Percentiles rank a stretch among this genome's conserved stretches.
Conservation (phyloP, 2,113 vertebrate species). For the Amphiprion percula region DNA sequence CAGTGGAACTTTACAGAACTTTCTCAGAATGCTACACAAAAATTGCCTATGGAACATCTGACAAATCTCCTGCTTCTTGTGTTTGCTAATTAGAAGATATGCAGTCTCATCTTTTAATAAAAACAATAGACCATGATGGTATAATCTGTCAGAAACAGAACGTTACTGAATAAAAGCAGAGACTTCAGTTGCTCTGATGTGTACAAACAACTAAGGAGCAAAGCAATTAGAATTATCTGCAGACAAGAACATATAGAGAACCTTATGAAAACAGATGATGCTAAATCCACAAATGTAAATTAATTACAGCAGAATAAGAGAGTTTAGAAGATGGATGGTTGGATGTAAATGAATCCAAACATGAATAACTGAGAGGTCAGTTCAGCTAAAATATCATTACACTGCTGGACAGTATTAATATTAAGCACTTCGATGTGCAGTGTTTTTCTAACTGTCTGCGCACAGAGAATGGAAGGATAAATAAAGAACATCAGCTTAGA, state of each 20-base stretch:
- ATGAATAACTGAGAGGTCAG: background rate
- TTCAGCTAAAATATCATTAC: background rate
- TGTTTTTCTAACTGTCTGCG: background rate
- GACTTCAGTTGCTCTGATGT: background rate
- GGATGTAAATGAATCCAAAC: background rate
- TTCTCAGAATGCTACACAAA: background rate
- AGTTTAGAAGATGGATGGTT: conserved; percentile 22
- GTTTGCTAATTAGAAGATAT: conserved; percentile 31
- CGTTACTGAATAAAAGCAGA: background rate
- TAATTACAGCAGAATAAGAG: background rate
- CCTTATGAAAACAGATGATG: conserved; percentile 14
- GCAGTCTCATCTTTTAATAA: conserved; percentile 6
- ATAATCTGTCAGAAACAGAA: background rate
- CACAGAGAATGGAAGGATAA: too few species aligned
- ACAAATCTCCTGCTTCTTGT: conserved; percentile 21
- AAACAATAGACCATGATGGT: background rate
- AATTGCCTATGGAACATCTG: conserved; percentile 11
- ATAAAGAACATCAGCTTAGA: too few species aligned
- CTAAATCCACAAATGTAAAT: conserved; percentile 2
- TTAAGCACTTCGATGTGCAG: background rate
- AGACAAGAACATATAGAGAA: background rate
- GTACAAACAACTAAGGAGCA: background rate
- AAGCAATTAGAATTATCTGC: background rate
- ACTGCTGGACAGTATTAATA: background rate
- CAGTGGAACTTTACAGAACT: too few species aligned